Evolutionary conservation across 2,113 vertebrate species (phyloP).

Genomic region (Semicossyphus pulcher): DNA sequence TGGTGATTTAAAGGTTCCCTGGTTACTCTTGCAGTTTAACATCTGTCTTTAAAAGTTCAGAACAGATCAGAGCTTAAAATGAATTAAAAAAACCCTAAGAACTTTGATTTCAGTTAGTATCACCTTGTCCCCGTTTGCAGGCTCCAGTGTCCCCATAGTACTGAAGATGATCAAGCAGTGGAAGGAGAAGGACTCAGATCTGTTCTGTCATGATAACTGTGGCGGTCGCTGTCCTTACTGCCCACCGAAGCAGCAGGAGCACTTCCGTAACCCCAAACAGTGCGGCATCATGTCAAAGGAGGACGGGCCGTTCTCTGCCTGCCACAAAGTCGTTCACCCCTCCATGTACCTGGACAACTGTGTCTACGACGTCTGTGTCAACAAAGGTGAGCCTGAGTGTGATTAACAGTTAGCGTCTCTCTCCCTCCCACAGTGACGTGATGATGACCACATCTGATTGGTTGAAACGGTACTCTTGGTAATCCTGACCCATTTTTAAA

Average conservation of each 20-base stretch:
- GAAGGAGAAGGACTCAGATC: constrained; percentile 23
- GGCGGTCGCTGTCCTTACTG: constrained; percentile 18
- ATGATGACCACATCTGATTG: no score
- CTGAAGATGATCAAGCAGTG: constrained; percentile 39
- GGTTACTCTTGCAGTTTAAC: no score
- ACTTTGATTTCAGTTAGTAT: no score
- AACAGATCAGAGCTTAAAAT: no score
- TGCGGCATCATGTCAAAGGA: constrained; percentile 23
- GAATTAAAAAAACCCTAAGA: no score
- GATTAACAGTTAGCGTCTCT: no score
- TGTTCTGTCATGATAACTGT: constrained; percentile 45
- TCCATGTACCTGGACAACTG: constrained; percentile 23
- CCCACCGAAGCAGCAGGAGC: not conserved
- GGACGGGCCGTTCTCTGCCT: constrained; percentile 36
- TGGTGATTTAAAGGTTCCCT: no score
- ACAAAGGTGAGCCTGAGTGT: constrained; percentile 46
- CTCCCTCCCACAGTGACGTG: no score
- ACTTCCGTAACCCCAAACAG: not conserved
- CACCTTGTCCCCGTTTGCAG: constrained; percentile 23
- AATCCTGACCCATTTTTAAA: no score
- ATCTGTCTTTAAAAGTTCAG: no score
- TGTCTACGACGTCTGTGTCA: constrained; percentile 37
- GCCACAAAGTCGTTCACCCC: constrained; percentile 21
- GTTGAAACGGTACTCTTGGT: no score
- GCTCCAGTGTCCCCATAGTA: not conserved